phyloP scores from a whole-genome alignment of 2,888 invertebrate genomes.

The Cephus spinipes region DNA sequence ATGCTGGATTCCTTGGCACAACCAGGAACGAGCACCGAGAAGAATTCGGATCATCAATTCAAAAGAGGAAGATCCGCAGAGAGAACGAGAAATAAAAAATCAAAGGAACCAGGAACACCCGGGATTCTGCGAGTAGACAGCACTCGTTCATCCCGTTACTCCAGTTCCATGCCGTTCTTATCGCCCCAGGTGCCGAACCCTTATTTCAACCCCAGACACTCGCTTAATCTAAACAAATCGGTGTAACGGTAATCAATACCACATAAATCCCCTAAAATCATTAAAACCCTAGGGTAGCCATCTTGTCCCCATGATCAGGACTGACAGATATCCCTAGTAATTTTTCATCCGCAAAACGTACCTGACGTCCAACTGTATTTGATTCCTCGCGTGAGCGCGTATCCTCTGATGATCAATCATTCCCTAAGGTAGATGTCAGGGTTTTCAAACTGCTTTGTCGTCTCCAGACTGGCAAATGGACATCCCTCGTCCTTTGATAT shows the following conservation, averaged over 20 bases:
- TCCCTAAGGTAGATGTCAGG: neutral
- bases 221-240: neutral
- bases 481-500: neutral
- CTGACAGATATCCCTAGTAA: neutral
- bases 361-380: neutral
- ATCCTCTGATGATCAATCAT: neutral
- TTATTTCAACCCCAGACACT: neutral
- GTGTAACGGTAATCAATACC: neutral
- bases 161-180: constrained; percentile 7
- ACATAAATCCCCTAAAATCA: neutral
- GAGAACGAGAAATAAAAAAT: neutral
- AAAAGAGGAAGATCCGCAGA: neutral
- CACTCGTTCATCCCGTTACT: constrained; percentile 17
- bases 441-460: neutral
- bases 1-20: neutral
- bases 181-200: constrained; percentile 16
- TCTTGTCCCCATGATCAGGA: neutral
- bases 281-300: neutral
- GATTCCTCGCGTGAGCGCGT: neutral
- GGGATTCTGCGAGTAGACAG: constrained; percentile 19
- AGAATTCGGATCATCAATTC: neutral
- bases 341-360: neutral
- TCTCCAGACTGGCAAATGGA: neutral
- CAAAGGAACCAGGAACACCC: constrained; percentile 3
- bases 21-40: neutral